phyloP scores from a whole-genome alignment of 1,140 invertebrate species.

The Drosophila eugracilis region DNA sequence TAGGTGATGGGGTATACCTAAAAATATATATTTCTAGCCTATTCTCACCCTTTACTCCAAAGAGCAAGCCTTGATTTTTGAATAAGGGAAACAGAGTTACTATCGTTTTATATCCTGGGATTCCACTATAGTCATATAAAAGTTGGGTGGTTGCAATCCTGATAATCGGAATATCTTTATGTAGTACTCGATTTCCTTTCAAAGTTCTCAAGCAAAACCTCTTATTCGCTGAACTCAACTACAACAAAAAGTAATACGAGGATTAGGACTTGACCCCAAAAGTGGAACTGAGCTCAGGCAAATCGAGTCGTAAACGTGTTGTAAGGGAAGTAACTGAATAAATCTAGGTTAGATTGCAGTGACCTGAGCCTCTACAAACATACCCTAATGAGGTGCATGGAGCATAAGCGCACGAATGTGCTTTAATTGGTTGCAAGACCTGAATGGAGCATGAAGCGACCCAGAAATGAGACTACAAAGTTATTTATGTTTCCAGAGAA shows the following conservation, averaged over 20 bases:
- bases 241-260: neutral
- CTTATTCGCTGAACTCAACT: neutral
- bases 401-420: neutral
- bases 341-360: slow-evolving; percentile 57
- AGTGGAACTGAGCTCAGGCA: slow-evolving; percentile 20
- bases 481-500: too few species aligned
- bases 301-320: slow-evolving; percentile 48
- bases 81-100: too few species aligned
- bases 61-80: too few species aligned
- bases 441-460: slow-evolving; percentile 1
- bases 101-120: too few species aligned
- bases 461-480: neutral
- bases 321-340: slow-evolving; percentile 16
- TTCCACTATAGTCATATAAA: too few species aligned
- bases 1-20: too few species aligned
- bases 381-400: slow-evolving; percentile 2
- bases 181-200: neutral
- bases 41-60: too few species aligned
- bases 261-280: slow-evolving; percentile 31
- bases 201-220: too few species aligned
- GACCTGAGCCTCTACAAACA: slow-evolving; percentile 1
- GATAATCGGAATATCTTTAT: too few species aligned
- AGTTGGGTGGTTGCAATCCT: too few species aligned
- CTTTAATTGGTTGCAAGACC: slow-evolving; percentile 10
- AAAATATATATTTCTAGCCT: too few species aligned